Base-by-base conservation (phyloP, 2,888 invertebrate species). In the Thymelicus lineola region DNA sequence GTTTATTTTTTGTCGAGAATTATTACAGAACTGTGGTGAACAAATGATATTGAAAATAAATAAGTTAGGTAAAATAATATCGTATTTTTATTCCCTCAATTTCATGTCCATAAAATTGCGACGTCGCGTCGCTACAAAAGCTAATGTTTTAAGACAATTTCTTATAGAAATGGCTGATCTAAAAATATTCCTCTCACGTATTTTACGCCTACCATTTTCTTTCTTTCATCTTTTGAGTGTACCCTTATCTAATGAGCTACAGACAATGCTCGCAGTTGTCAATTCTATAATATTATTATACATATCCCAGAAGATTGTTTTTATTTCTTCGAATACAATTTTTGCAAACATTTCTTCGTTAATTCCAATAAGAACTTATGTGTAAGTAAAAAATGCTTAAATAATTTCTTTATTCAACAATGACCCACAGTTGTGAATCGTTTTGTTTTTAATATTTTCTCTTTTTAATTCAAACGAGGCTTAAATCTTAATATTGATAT, bases 161-260 rank as follows among this genome's bases (percentile, higher is more conserved):
- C 10, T 20, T 53, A 17, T 7, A 53, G 53, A 20, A n/a, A 0
- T 53, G 53, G 53, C 9, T 53, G 20, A 20, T 53, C 53, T 28
- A 53, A 53, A 53, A n/a, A 9, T 12, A 53, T 53, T 53, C 53
- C 10, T 10, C 53, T 53, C 53, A 53, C 53, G 53, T 53, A 53
- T 53, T 53, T 17, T 53, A 20, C 20, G 53, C 20, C 53, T 28
- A 20, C 53, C 20, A 53, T 53, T 53, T 53, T 53, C 53, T 53
- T 53, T 28, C 53, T 53, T 53, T 53, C 10, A 53, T 20, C 53
- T 53, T 53, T 53, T 53, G 10, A 17, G 50, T 53, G 20, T 53
- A 53, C 53, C 53, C 53, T 50, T 53, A 50, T n/a, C 20, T 20
- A 53, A 53, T 53, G 53, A 53, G 53, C 20, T 53, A 17, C 20